These are phyloP conservation scores for Drosophila sp. DNA, from an alignment of 1,140 invertebrate genomes.

Conservation along the genomic window DNA sequence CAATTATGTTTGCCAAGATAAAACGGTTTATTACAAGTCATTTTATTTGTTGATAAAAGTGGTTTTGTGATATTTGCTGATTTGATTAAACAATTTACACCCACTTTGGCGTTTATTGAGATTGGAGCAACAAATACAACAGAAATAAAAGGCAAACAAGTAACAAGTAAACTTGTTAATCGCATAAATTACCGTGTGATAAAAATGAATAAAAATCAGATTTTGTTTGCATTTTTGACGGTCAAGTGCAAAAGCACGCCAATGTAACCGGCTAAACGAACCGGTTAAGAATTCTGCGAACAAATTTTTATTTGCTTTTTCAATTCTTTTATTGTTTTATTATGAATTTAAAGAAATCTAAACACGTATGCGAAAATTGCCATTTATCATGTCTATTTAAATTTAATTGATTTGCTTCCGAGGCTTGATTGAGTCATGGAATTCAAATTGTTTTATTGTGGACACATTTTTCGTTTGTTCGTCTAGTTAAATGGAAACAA, in stretches of 20 bases:
- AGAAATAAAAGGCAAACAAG: too few relatives aligned
- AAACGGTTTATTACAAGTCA: background rate
- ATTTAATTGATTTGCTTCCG: slow-evolving; percentile 11
- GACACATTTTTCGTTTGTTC: background rate
- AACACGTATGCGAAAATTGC: slow-evolving; percentile 2
- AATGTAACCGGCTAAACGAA: slow-evolving; percentile 15
- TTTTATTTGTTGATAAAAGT: slow-evolving; percentile 21
- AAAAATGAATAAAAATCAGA: slow-evolving; percentile 21
- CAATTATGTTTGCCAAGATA: background rate
- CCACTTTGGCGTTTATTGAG: slow-evolving; percentile 32
- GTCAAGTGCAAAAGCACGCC: background rate
- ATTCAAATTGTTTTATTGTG: slow-evolving; percentile 10
- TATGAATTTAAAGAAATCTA: background rate
- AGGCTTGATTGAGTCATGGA: slow-evolving; percentile 2
- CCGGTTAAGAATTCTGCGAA: slow-evolving; percentile 25
- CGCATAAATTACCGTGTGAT: slow-evolving; percentile 15
- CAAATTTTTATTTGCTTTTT: background rate
- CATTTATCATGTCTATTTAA: slow-evolving; percentile 9
- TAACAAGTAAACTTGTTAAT: slow-evolving; percentile 20
- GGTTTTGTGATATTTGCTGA: slow-evolving; percentile 11
- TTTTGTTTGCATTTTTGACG: slow-evolving; percentile 14
- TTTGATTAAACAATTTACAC: slow-evolving; percentile 45
- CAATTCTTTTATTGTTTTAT: background rate
- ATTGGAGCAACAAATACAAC: background rate
- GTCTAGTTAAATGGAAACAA: background rate